Evolutionary conservation across 2,797 vertebrate genomes (phyloP).

Genomic region (Ceryle rudis): DNA sequence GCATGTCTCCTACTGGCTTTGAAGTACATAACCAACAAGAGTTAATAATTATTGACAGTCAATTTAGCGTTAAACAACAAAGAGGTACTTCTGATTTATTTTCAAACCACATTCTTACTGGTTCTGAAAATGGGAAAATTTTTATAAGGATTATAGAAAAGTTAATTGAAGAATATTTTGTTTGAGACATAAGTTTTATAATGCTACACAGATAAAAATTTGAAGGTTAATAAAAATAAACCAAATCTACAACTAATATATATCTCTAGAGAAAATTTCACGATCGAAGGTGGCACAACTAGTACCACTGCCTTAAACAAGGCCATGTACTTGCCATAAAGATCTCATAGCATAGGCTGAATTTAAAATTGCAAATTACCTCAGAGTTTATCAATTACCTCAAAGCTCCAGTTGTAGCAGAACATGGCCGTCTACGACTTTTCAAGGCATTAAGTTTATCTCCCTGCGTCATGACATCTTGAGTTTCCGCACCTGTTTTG

Average conservation of each 20-base stretch:
- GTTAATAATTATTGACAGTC: not conserved
- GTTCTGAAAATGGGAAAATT: not conserved
- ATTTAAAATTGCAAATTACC: slow-evolving; percentile 68
- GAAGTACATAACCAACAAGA: not conserved
- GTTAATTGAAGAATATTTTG: not conserved
- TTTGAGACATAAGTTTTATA: not conserved
- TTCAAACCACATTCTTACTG: not conserved
- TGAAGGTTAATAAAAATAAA: not conserved
- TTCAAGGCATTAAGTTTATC: slow-evolving; percentile 97
- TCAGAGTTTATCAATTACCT: slow-evolving; percentile 82
- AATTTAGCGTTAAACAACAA: not conserved
- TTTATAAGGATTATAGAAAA: not conserved
- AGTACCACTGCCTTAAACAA: not conserved
- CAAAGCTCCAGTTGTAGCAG: slow-evolving; percentile 81
- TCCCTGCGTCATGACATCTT: slow-evolving; percentile 88
- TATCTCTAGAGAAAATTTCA: not conserved
- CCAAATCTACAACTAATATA: not conserved
- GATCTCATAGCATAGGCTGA: not conserved
- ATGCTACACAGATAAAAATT: not conserved
- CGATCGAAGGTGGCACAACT: not conserved
- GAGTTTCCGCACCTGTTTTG: slow-evolving; percentile 65
- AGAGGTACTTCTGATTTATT: not conserved
- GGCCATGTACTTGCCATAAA: not conserved
- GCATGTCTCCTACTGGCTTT: not conserved
- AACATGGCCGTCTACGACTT: slow-evolving; percentile 84